Base-by-base conservation (phyloP, 2,113 vertebrate genomes). In the Scatophagus argus region DNA sequence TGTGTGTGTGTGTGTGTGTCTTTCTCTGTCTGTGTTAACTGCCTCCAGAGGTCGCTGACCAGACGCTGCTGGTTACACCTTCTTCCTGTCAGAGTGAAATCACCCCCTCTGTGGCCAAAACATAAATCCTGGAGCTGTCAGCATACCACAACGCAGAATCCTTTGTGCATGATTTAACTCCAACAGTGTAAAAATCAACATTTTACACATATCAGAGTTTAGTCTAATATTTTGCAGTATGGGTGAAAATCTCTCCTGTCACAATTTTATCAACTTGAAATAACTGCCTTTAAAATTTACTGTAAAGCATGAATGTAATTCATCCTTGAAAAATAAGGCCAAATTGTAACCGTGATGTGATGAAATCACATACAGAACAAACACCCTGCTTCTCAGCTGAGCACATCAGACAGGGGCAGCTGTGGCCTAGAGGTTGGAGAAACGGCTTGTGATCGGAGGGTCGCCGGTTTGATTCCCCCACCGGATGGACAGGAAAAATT, bases 51-150 rank as follows among this genome's bases (percentile, higher is more conserved):
- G 47, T 64, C 29, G 52, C 58, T 74, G 59, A 83, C 58, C 71
- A 84, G 67, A 78, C 1, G 16, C 23, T 46, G 19, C 23, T 74
- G 60, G 60, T 63, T 68, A 60, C 56, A 78, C 38, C 67, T 79
- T 70, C 71, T 86, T 83, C 82, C 82, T 83, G 59, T 72, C 66
- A 32, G 54, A 54, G 44, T 52, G 25, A 78, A 74, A 81, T 66
- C 41, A 38, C 46, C 27, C 11, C 46, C 54, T 66, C 31, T 71
- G 61, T 47, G 63, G 3, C 58, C 56, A 54, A 74, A 76, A 11
- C 54, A 64, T 77, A 76, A 76, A 71, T 67, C 12, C n/a, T 61
- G 13, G 9, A 5, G 36, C 31, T 65, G 51, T 27, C 59, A 58
- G 13, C 61, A 43, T 0, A 25, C 23, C 13, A 75, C 27, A 74